phyloP scores from a whole-genome alignment of 2,113 vertebrate genomes.

The Eleginops maclovinus region DNA sequence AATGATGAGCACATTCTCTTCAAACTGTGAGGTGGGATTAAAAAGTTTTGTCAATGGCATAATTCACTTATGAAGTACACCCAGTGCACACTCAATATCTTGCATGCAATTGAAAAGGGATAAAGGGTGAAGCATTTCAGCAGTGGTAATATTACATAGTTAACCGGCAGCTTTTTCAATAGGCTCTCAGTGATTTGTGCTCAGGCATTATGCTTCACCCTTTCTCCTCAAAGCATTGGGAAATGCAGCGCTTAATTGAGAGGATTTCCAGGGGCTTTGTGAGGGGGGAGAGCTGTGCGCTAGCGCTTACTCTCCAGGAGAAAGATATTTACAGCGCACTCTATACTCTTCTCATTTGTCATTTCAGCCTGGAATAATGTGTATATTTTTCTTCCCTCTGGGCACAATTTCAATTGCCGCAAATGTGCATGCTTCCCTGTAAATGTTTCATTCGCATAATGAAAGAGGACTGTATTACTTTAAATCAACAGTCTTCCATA shows the following conservation, averaged over 20 bases:
- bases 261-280: conserved; percentile 72
- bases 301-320: conserved; percentile 46
- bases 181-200: conserved; percentile 71
- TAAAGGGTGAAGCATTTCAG: conserved; percentile 64
- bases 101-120: conserved; percentile 66
- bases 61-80: conserved; percentile 71
- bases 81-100: conserved; percentile 57
- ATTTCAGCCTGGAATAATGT: conserved; percentile 65
- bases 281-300: conserved; percentile 40
- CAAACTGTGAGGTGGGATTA: conserved; percentile 36
- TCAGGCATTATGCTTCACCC: conserved; percentile 60
- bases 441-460: conserved; percentile 62
- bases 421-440: conserved; percentile 52
- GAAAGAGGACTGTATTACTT: conserved; percentile 61
- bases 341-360: conserved; percentile 69
- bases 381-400: conserved; percentile 63
- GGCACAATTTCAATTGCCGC: conserved; percentile 68
- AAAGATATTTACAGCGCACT: conserved; percentile 73
- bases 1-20: conserved; percentile 34
- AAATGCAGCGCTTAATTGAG: conserved; percentile 72
- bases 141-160: conserved; percentile 66
- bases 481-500: conserved; percentile 63
- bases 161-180: conserved; percentile 74
- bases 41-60: conserved; percentile 60
- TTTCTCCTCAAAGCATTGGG: conserved; percentile 51